phyloP scores from a whole-genome alignment of 2,113 vertebrate species.

The Microtus richardsoni region DNA sequence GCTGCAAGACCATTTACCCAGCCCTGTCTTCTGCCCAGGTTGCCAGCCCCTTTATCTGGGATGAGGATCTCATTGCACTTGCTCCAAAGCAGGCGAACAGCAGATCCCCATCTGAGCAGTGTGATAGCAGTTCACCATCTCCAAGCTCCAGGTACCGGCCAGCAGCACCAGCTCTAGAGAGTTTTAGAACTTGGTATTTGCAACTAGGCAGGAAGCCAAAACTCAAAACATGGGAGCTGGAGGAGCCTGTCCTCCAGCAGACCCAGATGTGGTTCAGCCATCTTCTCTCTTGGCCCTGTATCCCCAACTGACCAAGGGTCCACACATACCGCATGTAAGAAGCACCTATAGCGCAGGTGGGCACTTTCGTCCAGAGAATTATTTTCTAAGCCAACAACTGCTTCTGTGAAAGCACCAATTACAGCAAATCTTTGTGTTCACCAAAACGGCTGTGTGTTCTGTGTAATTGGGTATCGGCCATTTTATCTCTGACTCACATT shows the following conservation, averaged over 20 bases:
- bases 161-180: neutral
- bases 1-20: neutral
- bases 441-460: neutral
- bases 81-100: neutral
- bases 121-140: neutral
- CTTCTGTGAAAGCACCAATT: neutral
- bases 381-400: neutral
- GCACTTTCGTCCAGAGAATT: neutral
- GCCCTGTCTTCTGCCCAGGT: neutral
- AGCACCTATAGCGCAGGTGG: neutral
- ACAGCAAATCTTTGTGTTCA: neutral
- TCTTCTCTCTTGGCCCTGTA: neutral
- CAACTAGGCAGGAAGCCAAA: neutral
- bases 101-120: neutral
- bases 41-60: neutral
- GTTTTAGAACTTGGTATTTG: neutral
- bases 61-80: neutral
- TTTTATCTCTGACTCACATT: neutral
- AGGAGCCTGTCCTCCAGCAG: neutral
- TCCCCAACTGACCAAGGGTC: neutral
- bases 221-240: rapidly evolving
- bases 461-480: neutral
- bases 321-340: rapidly evolving
- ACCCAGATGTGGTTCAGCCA: neutral
- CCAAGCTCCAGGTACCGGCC: neutral